Evolutionary conservation across 2,797 vertebrate species (phyloP).

Genomic region (Silurus aristotelis): DNA sequence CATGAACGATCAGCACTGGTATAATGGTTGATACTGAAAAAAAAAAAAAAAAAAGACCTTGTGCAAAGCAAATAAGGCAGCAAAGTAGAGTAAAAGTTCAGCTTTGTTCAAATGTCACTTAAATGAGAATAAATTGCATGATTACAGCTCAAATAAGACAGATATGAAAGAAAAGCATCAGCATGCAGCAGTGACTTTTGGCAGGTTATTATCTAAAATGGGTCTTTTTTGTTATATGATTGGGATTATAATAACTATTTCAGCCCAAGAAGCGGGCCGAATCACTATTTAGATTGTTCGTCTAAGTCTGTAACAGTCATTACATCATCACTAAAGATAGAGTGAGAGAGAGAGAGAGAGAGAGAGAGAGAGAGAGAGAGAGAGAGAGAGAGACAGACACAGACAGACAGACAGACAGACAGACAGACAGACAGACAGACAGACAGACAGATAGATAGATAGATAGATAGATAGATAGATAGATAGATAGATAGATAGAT

Average conservation of each 20-base stretch:
- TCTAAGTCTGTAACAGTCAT: not conserved
- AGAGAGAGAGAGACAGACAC: too few species aligned
- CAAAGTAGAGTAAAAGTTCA: not conserved
- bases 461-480: too few species aligned
- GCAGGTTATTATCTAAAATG: not conserved
- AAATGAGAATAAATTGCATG: not conserved
- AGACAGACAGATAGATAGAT: too few species aligned
- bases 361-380: too few species aligned
- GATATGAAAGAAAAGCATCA: not conserved
- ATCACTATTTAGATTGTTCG: not conserved
- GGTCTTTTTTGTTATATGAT: not conserved
- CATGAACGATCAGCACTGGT: not conserved
- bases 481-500: too few species aligned
- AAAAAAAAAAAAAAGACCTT: not conserved
- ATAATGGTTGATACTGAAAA: not conserved
- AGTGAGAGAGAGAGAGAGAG: too few species aligned
- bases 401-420: too few species aligned
- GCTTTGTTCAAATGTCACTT: constrained; percentile 14
- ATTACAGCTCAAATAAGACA: constrained; percentile 6
- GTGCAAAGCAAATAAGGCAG: not conserved
- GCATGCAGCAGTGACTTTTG: not conserved
- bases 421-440: too few species aligned
- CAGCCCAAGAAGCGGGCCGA: not conserved
- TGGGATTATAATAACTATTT: constrained; percentile 4
- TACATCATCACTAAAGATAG: not conserved